Evolutionary conservation across 2,888 invertebrate species (phyloP), one percentile per base, ranked within the genome.

Genomic region (Erpobdella octoculata): DNA sequence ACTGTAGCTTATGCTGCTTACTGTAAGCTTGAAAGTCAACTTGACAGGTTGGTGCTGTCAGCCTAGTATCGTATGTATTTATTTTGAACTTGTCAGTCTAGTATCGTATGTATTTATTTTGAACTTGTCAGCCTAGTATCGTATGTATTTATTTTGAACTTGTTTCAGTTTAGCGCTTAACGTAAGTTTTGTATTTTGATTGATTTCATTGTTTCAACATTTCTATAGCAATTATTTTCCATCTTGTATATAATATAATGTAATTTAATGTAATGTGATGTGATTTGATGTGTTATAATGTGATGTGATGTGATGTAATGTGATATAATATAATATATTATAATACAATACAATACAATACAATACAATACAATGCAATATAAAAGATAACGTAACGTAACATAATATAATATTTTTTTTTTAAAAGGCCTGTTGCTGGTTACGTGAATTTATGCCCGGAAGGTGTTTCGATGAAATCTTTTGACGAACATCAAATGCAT

Each of bases 1-100:
- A 95, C 96, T 0, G 93, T 96, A 0, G 96, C 97, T 0, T 97
- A 96, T 84, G 96, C 97, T 0, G 95, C 96, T 0, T 97, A 98
- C 83, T 98, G 98, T 79, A 97, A 98, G 82, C 94, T 95, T 82
- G 97, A 98, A 83, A 88, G 90, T 0, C 89, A 90, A 0, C 84
- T 95, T 41, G 97, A 98, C 84, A 87, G 91, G 90, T 90, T 15
- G 15, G 37, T 25, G 21, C 3, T 15, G 21, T 8, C 35, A 5
- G 28, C n/a, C 46, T 8, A 28, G n/a, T 53, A 25, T 1, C 21
- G 28, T 53, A 53, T 53, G 1, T 53, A 2, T n/a, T 53, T 53
- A 53, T 1, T 53, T 53, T 53, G 28, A 53, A 3, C 1, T 53
- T 53, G 2, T 48, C n/a, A 2, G 28, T 15, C 46, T 8, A 28